Evolutionary conservation across 2,888 invertebrate genomes (phyloP), one percentile per base, ranked within the genome.

Genomic region (Ypsolopha sequella): DNA sequence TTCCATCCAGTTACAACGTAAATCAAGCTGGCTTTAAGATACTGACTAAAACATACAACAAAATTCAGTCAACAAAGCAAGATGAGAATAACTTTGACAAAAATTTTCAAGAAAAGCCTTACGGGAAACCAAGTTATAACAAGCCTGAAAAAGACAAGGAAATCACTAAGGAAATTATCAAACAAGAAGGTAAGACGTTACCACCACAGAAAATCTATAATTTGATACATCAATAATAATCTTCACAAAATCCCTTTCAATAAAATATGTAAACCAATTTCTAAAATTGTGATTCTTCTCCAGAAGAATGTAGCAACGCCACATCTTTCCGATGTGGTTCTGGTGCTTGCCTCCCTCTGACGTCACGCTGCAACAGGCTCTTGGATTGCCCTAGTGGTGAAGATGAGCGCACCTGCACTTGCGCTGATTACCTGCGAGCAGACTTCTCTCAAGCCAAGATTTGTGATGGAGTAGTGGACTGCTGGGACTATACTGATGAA

Each of bases 401-500:
- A 55, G 94, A 94, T 64, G 94, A 93, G 66, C 84, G 86, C 35
- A 89, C 90, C 51, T 94, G 94, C 65, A 89, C 91, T 14, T 94
- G 94, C 67, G 93, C 92, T 7, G 93, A 94, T 71, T 92, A 92
- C 61, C 71, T 94, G 43, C 88, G 88, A 52, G 90, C 92, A 1
- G 92, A 93, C 63, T 89, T 90, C 57, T 84, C 92, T 0, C 82
- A 90, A 55, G 87, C 91, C 10, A 94, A 94, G 73, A 91, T 94
- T 49, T 94, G 94, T 65, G 94, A 94, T 62, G 94, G 94, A 1
- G 87, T 92, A 34, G 89, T 92, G 1, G 94, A 94, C 64, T 94
- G 94, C 64, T 92, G 91, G 90, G 94, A 94, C 68, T 93, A 90
- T 66, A 91, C 93, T 0, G 94, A 94, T 69, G 94, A 94, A 75